These are phyloP conservation scores for Ptychoptera contaminata DNA, from an alignment of 2,888 invertebrate genomes.

Conservation along the genomic window DNA sequence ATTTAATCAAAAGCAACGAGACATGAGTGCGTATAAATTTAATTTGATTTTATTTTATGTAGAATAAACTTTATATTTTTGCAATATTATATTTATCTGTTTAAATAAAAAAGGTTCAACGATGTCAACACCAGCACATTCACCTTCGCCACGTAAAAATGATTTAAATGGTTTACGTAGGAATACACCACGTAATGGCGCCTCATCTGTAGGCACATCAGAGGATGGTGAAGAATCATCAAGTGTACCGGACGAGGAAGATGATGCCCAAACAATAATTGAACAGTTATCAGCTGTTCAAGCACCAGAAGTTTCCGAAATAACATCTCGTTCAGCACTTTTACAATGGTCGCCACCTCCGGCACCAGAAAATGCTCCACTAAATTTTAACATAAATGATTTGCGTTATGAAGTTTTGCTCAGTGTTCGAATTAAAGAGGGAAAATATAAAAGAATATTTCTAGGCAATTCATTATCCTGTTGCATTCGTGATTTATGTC, in stretches of 20 bases:
- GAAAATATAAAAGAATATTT: constrained; percentile 72
- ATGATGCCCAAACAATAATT: constrained; percentile 48
- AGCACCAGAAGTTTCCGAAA: constrained; percentile 63
- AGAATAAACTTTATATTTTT: background rate
- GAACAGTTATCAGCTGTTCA: constrained; percentile 60
- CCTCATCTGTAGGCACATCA: constrained; percentile 45
- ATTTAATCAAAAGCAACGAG: constrained; percentile 49
- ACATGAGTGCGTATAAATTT: constrained; percentile 34
- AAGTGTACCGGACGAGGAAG: constrained; percentile 56
- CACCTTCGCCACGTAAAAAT: constrained; percentile 52
- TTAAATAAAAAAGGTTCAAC: constrained; percentile 20
- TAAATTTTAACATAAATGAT: constrained; percentile 19
- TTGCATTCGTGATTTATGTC: constrained; percentile 68
- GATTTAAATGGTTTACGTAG: constrained; percentile 36
- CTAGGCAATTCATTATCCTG: constrained; percentile 61
- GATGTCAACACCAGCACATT: constrained; percentile 39
- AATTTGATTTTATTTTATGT: background rate
- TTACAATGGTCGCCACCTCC: constrained; percentile 65
- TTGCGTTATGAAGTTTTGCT: constrained; percentile 68
- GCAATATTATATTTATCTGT: background rate
- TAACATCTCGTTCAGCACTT: constrained; percentile 70
- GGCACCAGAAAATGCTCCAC: constrained; percentile 15
- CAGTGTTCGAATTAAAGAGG: constrained; percentile 61
- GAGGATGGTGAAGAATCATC: constrained; percentile 65
- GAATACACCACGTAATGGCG: constrained; percentile 30